Evolutionary conservation across 2,888 invertebrate genomes (phyloP).

Genomic region (Eulithis prunata): DNA sequence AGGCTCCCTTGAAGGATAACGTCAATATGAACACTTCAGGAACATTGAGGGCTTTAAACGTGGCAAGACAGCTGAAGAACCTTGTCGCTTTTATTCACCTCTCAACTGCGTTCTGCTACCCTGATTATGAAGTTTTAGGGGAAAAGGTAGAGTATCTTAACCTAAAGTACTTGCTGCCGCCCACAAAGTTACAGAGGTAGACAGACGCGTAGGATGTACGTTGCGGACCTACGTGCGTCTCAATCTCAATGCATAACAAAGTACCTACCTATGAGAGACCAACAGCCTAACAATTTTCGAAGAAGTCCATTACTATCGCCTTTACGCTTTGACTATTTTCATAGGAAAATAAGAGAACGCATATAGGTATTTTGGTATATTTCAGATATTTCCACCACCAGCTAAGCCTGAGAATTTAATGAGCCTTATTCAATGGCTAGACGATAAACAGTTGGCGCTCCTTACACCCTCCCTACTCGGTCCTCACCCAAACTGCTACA

Average conservation of each 20-base stretch:
- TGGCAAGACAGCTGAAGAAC: constrained; percentile 90
- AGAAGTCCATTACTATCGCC: no score
- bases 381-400: constrained; percentile 87
- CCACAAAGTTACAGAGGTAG: no score
- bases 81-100: constrained; percentile 92
- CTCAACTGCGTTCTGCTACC: constrained; percentile 98
- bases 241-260: no score
- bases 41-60: constrained; percentile 89
- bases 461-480: constrained; percentile 88
- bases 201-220: no score
- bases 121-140: constrained; percentile 87
- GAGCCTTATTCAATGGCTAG: constrained; percentile 88
- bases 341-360: no score
- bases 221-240: no score
- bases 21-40: constrained; percentile 96
- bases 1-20: constrained; percentile 94
- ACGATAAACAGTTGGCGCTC: constrained; percentile 85
- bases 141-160: constrained; percentile 60
- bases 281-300: no score
- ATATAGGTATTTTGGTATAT: constrained; percentile 10
- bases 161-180: no score
- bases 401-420: constrained; percentile 89
- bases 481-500: constrained; percentile 97
- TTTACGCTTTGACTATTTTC: no score
- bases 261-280: no score